Evolutionary conservation across 2,888 invertebrate species (phyloP).

Genomic region (Cylindroiulus punctatus): DNA sequence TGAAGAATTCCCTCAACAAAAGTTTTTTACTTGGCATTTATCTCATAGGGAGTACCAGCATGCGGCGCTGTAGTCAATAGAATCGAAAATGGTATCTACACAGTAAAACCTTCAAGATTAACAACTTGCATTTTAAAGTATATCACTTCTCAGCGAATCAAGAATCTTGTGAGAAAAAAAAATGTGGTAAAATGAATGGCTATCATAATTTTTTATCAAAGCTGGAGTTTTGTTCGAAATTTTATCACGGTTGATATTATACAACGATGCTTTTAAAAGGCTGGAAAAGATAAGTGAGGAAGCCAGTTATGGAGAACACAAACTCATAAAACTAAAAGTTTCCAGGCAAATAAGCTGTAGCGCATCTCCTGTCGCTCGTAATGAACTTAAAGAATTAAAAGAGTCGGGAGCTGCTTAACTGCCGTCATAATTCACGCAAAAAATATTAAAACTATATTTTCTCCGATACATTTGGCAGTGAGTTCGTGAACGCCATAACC

Average conservation of each 20-base stretch:
- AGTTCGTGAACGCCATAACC: background rate
- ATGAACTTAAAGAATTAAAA: background rate
- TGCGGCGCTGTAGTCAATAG: no score
- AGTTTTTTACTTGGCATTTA: no score
- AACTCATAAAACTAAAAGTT: background rate
- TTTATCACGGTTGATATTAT: no score
- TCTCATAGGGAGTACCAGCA: no score
- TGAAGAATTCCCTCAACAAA: no score
- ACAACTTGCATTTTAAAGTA: background rate
- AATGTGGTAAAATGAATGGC: no score
- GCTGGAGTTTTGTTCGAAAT: no score
- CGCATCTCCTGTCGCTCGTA: background rate
- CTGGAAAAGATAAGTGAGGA: background rate
- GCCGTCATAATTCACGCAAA: background rate
- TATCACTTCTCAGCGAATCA: no score
- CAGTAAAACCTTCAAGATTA: background rate
- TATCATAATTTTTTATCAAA: no score
- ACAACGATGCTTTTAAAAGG: background rate
- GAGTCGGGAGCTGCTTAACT: background rate
- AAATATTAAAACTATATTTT: slow-evolving; percentile 7
- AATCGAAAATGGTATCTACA: background rate
- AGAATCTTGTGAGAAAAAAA: no score
- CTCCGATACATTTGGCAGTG: background rate
- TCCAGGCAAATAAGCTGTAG: background rate
- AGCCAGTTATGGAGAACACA: background rate